Base-by-base conservation (phyloP, 2,113 vertebrate species). In the Gallinago jamesoni region DNA sequence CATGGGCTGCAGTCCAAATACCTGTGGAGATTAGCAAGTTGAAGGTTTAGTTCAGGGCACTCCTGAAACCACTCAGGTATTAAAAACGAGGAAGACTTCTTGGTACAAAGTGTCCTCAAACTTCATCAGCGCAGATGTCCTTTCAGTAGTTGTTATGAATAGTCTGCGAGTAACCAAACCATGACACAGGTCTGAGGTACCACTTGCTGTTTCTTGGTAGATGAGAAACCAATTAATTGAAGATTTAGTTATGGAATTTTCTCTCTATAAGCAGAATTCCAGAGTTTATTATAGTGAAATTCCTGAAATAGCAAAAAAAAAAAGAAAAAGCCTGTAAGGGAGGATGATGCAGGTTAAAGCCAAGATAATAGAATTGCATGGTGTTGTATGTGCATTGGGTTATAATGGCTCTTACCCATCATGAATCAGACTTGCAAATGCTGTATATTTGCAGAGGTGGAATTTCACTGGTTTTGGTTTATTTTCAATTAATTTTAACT, bases 251-350 rank as follows among this genome's bases (percentile, higher is more conserved):
- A 67, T 57, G 81, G 89, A 88, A 70, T 96, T 91, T 83, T 75
- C 39, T 93, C 45, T 92, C 41, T 76, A 50, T 80, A 60, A 96
- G 64, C 70, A 84, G 87, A 85, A 96, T 97, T 97, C 93, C 92
- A 2, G 81, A 88, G 74, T 96, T 95, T 93, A 96, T 97, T 97
- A 48, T 79, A 88, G 53, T 79, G 80, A 92, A 95, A 97, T 97
- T 93, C 94, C 86, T 96, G 94, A 93, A 94, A 97, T 92, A 96
- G 62, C 78, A 56, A 68, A 47, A 85, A 87, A 39, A 39, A 70
- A 47, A 39, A 47, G 31, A 23, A 39, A 37, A 74, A 55, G 1
- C 67, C 25, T 87, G 24, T 90, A 68, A 93, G 76, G 62, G 28
- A 83, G 59, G 90, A 85, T 93, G 63, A 66, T 60, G 14, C 56